A percentile compares a stretch with the other conserved stretches of the same genome.
These are phyloP conservation scores for Chromoteleia sp. DNA, from an alignment of 2,888 invertebrate genomes.

Conservation along the genomic window DNA sequence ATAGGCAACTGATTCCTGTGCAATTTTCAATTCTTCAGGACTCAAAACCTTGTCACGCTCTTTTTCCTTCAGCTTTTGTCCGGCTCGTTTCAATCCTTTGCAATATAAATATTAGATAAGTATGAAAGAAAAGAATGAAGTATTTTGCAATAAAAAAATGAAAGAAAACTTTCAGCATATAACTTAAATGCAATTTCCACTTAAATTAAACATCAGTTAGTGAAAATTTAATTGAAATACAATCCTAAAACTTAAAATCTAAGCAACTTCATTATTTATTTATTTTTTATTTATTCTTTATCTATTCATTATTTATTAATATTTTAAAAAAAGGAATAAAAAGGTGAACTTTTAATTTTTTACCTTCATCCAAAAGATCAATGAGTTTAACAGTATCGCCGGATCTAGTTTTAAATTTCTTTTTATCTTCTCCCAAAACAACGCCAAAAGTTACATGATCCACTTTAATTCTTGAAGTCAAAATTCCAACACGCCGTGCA, in stretches of 20 bases:
- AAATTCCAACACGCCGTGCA: slow-evolving; percentile 91
- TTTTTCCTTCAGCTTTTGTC: slow-evolving; percentile 94
- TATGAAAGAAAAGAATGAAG: no score
- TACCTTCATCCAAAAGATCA: slow-evolving; percentile 95
- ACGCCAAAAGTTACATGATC: slow-evolving; percentile 98
- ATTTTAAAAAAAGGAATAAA: no score
- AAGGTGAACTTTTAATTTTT: slow-evolving; percentile 18
- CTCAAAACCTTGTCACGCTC: slow-evolving; percentile 93
- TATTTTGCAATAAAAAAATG: no score
- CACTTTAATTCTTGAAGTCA: slow-evolving; percentile 88
- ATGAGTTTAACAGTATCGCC: slow-evolving; percentile 96
- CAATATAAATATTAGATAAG: neutral
- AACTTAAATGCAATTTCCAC: no score
- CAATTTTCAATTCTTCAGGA: slow-evolving; percentile 91
- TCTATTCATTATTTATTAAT: no score
- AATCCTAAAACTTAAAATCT: no score
- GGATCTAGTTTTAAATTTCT: slow-evolving; percentile 99
- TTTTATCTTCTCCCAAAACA: slow-evolving; percentile 98
- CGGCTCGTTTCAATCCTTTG: slow-evolving; percentile 89
- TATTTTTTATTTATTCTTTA: no score
- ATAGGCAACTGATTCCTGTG: slow-evolving; percentile 97
- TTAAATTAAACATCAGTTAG: no score
- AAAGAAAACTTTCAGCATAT: no score
- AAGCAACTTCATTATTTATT: no score
- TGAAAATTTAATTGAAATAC: no score